These are phyloP conservation scores for Rattus norvegicus DNA, from an alignment of 2,113 vertebrate genomes.

Conservation along the genomic window GRCr8 NC_086020.1:108848501-108849000, in stretches of 20 bases:
- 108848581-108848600: not conserved
- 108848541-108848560: not conserved
- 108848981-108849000: not conserved
- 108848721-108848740: not conserved
- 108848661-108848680: not conserved
- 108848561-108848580: no score
- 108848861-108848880: not conserved
- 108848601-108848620: not conserved
- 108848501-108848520: not conserved
- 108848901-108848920: not conserved
- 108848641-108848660: constrained; percentile 6
- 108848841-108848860: not conserved
- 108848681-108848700: not conserved
- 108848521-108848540: not conserved
- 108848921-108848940: not conserved
- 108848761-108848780: not conserved
- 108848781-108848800: not conserved
- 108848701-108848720: not conserved
- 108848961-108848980: not conserved
- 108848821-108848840: not conserved
- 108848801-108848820: not conserved
- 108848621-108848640: not conserved
- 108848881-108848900: not conserved
- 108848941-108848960: not conserved
- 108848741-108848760: not conserved